Evolutionary conservation across 2,888 invertebrate species (phyloP).

Genomic region (Pterobdella sp.): DNA sequence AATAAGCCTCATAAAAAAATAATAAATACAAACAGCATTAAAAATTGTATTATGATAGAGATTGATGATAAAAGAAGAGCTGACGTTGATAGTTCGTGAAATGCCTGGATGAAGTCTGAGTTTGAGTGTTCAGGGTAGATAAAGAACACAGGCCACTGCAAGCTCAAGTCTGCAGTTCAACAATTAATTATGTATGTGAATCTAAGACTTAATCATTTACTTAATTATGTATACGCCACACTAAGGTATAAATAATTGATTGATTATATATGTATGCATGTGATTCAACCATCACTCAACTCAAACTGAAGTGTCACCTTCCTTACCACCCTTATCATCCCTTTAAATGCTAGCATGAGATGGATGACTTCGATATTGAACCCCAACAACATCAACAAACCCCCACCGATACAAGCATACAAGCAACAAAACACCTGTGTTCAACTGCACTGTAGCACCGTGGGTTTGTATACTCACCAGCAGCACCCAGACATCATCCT

Average conservation of each 20-base stretch:
- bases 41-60: neutral
- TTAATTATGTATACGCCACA: no score
- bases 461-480: constrained; percentile 44
- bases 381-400: no score
- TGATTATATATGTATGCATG: no score
- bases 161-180: constrained; percentile 26
- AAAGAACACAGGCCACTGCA: constrained; percentile 80
- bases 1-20: neutral
- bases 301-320: no score
- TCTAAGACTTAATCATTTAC: no score
- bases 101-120: constrained; percentile 71
- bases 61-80: neutral
- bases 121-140: constrained; percentile 79
- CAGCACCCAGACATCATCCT: constrained; percentile 23
- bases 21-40: neutral
- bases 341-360: no score
- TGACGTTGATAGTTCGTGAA: constrained; percentile 32
- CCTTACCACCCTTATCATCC: no score
- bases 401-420: no score
- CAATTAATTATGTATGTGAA: no score
- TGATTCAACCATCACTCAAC: no score
- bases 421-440: neutral
- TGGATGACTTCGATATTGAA: no score
- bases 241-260: no score
- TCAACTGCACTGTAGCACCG: constrained; percentile 47